Base-by-base conservation (phyloP, 2,113 vertebrate species). In the Solenodon paradoxus region DNA sequence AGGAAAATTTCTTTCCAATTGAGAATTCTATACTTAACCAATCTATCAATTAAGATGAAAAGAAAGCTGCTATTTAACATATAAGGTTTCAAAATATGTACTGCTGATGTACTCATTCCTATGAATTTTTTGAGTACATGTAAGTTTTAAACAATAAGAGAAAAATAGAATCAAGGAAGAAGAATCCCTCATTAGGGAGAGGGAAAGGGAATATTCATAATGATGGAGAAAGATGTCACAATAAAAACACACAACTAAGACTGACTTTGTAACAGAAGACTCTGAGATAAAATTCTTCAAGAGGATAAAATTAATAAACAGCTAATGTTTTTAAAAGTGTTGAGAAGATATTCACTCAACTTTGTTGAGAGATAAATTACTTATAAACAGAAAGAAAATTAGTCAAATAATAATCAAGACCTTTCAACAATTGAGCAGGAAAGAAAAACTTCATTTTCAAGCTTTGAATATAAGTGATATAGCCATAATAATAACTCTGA, bases 321-420 rank as follows among this genome's bases (percentile, higher is more conserved):
- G 2, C 17, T 88, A 49, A 80, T 30, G n/a, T 57, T 4, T 83
- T 93, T 90, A 53, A 90, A 63, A 53, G n/a, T 77, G 40, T 59
- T 94, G 13, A 84, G n/a, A 77, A 19, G 15, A 80, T 66, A 86
- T 90, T 81, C 92, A 74, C 32, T 68, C 68, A 78, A 24, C 17
- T 47, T 84, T 42, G 9, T 55, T 79, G 26, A 94, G n/a, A 72
- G 53, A 81, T 16, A 79, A 79, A 45, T 87, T 66, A 40, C 28
- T 75, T 93, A 64, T 83, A 93, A 91, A 55, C 42, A 88, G 38
- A 13, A 49, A 75, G 80, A 78, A 92, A 66, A 63, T 24, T 68
- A 61, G 61, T 13, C 51, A 90, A 93, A 93, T 83, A 74, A 95
- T 94, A 95, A 84, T 74, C 26, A 80, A 90, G 30, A 69, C 35